Conservation (phyloP, 2,797 vertebrate genomes). For the Echeneis naucrates region DNA sequence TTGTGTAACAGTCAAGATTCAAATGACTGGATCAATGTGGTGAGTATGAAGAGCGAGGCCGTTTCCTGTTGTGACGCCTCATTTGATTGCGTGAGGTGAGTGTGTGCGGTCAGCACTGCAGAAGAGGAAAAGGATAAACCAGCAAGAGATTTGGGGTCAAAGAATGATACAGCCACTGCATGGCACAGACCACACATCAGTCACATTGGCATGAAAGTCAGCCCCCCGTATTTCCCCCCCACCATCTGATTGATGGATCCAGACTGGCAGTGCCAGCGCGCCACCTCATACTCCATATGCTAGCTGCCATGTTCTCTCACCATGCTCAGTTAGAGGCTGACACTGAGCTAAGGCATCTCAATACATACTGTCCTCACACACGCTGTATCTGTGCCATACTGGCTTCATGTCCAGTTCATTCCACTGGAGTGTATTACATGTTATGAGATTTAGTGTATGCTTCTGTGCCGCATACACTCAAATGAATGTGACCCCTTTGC, state of each 20-base stretch:
- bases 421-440: conserved; percentile 38
- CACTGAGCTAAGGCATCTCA: conserved; percentile 65
- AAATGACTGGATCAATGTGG: conserved; percentile 22
- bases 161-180: conserved; percentile 11
- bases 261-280: conserved; percentile 75
- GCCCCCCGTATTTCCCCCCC: conserved; percentile 4
- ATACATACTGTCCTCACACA: conserved; percentile 49
- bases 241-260: conserved; percentile 72
- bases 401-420: conserved; percentile 41
- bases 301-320: conserved; percentile 76
- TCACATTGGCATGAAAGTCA: conserved; percentile 29
- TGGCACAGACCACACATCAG: conserved; percentile 29
- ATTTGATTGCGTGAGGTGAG: conserved; percentile 6
- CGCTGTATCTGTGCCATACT: conserved; percentile 8
- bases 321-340: conserved; percentile 69
- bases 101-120: neutral
- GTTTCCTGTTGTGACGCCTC: neutral
- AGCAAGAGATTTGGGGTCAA: neutral
- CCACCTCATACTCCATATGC: conserved; percentile 77
- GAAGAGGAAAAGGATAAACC: conserved; percentile 23
- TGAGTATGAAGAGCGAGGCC: neutral
- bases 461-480: conserved; percentile 18
- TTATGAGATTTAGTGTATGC: conserved; percentile 43
- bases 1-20: conserved; percentile 44
- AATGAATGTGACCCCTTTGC: conserved; percentile 32